Conservation (phyloP, 1,140 invertebrate species). For the Samia ricini region DNA sequence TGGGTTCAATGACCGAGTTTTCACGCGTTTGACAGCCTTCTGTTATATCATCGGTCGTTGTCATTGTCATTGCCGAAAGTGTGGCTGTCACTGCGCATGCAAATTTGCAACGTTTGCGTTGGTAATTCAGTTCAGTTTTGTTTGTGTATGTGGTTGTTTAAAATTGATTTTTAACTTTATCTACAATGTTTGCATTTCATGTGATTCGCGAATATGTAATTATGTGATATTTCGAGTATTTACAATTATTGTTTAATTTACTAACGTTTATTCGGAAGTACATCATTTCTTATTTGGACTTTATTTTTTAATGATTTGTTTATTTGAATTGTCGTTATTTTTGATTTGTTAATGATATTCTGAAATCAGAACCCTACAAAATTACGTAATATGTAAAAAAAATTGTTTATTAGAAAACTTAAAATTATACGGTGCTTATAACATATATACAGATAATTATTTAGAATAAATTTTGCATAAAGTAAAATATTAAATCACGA, state of each 20-base stretch:
- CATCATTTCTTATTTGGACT: background rate
- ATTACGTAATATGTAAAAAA: background rate
- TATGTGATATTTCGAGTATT: slow-evolving; percentile 14
- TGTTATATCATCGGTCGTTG: slow-evolving; percentile 77
- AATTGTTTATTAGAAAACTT: too few relatives aligned
- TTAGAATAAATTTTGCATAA: too few relatives aligned
- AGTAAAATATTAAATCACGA: too few relatives aligned
- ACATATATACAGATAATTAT: too few relatives aligned
- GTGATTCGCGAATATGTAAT: slow-evolving; percentile 22
- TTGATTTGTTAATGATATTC: background rate
- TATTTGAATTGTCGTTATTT: background rate
- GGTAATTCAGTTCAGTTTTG: slow-evolving; percentile 46
- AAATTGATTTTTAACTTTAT: slow-evolving; percentile 34
- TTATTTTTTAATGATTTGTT: too few relatives aligned
- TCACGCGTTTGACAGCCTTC: slow-evolving; percentile 77
- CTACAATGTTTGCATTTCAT: slow-evolving; percentile 42
- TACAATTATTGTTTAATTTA: background rate
- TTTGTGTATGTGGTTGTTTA: slow-evolving; percentile 26
- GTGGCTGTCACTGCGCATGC: slow-evolving; percentile 33
- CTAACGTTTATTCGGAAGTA: background rate
- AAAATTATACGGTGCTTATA: too few relatives aligned
- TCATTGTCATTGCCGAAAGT: slow-evolving; percentile 78
- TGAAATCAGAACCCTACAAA: background rate
- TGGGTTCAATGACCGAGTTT: slow-evolving; percentile 78
- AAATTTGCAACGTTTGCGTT: slow-evolving; percentile 55